A percentile compares a stretch with the other conserved stretches of the same genome.
Conservation (phyloP, 30 jellyfish, hydroid and myxozoan species). For the Aurelia sp. region DNA sequence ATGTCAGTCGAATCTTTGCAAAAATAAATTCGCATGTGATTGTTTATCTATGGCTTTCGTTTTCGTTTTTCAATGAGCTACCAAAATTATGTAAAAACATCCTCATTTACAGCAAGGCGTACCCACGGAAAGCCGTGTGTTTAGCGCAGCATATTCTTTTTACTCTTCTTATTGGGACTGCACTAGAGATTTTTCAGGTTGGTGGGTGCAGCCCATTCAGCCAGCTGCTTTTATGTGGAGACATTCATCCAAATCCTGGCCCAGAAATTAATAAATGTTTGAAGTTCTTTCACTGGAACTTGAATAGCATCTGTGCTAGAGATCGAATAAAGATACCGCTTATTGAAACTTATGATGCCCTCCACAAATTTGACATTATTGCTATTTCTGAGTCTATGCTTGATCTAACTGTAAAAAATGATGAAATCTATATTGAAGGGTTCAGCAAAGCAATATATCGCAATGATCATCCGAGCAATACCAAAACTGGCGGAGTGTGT, state of each 20-base stretch:
- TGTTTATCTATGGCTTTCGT: constrained; percentile 12
- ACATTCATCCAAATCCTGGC: too few relatives aligned
- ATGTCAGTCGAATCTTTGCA: constrained; percentile 35
- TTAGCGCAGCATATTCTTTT: constrained; percentile 42
- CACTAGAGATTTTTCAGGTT: constrained; percentile 33
- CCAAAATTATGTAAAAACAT: constrained; percentile 35
- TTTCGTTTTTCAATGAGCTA: constrained; percentile 36
- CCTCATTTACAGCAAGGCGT: constrained; percentile 44
- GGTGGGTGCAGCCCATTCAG: too few relatives aligned
- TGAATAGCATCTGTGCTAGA: background rate
- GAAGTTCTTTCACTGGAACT: too few relatives aligned
- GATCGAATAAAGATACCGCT: too few relatives aligned
- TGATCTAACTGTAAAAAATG: background rate
- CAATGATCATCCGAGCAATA: constrained; percentile 56
- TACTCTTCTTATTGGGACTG: constrained; percentile 35
- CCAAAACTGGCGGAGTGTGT: constrained; percentile 60
- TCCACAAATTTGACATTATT: too few relatives aligned
- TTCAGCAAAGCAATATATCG: constrained; percentile 46
- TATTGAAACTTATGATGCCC: too few relatives aligned
- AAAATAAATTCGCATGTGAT: background rate
- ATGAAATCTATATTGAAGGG: constrained; percentile 3
- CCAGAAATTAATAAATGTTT: too few relatives aligned
- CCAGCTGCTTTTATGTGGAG: too few relatives aligned
- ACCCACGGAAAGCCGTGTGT: constrained; percentile 39
- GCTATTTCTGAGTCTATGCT: too few relatives aligned